These are phyloP conservation scores for Drosophila putrida DNA, from an alignment of 2,888 invertebrate species.

Conservation along the genomic window DNA sequence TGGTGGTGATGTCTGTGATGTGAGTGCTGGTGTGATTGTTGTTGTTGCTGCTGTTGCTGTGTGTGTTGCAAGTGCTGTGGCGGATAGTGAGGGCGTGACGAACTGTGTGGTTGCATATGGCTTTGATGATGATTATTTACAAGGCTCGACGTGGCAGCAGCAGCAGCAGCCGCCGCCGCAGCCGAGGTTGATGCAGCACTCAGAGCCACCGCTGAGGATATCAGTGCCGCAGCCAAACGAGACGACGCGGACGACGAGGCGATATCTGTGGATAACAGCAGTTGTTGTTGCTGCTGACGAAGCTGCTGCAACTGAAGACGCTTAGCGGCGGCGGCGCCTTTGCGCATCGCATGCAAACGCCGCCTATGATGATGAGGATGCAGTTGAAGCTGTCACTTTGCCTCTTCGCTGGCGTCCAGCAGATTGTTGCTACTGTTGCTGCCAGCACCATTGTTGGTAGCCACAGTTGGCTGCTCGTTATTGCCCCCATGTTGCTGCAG, in stretches of 20 bases:
- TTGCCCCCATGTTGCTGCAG: slow-evolving; percentile 63
- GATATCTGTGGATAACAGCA: slow-evolving; percentile 67
- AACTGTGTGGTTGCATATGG: slow-evolving; percentile 67
- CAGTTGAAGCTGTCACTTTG: slow-evolving; percentile 84
- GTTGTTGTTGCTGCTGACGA: slow-evolving; percentile 59
- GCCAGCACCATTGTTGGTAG: slow-evolving; percentile 60
- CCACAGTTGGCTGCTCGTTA: slow-evolving; percentile 51
- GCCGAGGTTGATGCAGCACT: slow-evolving; percentile 65
- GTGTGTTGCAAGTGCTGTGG: slow-evolving; percentile 49
- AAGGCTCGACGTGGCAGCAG: slow-evolving; percentile 68
- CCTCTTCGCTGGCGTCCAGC: slow-evolving; percentile 80
- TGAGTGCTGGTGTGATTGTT: slow-evolving; percentile 55
- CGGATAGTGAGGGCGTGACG: slow-evolving; percentile 36
- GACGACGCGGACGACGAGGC: slow-evolving; percentile 68
- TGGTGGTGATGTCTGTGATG: slow-evolving; percentile 68
- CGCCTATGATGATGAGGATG: slow-evolving; percentile 82
- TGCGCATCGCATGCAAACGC: slow-evolving; percentile 80
- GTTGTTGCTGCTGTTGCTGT: slow-evolving; percentile 38
- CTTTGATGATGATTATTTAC: slow-evolving; percentile 82
- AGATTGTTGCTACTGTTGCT: slow-evolving; percentile 71
- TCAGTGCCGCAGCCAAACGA: slow-evolving; percentile 73
- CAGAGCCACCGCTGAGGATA: slow-evolving; percentile 72
- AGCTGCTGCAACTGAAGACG: slow-evolving; percentile 71
- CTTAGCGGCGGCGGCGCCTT: slow-evolving; percentile 71
- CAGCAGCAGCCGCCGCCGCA: slow-evolving; percentile 51